These are phyloP conservation scores for Hyphantria cunea DNA, from an alignment of 1,140 invertebrate species.

Conservation along the genomic window DNA sequence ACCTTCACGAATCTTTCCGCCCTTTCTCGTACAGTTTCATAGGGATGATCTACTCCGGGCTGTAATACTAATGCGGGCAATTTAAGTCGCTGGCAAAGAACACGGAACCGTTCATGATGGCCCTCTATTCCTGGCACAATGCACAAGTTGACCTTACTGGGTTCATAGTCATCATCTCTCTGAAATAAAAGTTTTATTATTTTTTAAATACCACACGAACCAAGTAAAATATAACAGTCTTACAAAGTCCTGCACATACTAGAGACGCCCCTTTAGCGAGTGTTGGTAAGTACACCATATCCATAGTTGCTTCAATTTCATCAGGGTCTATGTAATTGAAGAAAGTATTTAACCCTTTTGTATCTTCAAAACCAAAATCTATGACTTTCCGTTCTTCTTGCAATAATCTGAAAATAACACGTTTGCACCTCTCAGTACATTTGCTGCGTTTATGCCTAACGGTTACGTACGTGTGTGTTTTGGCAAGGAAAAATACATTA, in stretches of 20 bases:
- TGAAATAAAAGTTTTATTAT: conserved; percentile 19
- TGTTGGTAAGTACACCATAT: conserved; percentile 40
- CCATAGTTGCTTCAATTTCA: conserved; percentile 33
- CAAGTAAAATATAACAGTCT: conserved; percentile 17
- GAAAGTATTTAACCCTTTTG: conserved; percentile 34
- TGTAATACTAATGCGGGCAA: conserved; percentile 50
- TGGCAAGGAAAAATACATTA: no score
- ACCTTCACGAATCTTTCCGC: conserved; percentile 36
- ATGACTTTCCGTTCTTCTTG: conserved; percentile 6
- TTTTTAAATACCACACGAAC: neutral
- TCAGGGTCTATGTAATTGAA: conserved; percentile 40
- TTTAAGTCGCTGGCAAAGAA: conserved; percentile 49
- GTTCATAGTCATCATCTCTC: conserved; percentile 48
- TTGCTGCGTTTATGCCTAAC: no score
- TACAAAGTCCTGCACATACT: conserved; percentile 17
- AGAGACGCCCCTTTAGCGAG: conserved; percentile 16
- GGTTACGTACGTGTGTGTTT: no score
- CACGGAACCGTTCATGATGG: conserved; percentile 36
- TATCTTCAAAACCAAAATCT: conserved; percentile 43
- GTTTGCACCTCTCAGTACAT: no score
- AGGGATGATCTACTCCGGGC: conserved; percentile 32
- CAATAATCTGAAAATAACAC: conserved; percentile 8
- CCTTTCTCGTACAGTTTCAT: conserved; percentile 11
- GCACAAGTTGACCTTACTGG: conserved; percentile 39
- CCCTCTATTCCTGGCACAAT: conserved; percentile 56